Evolutionary conservation across 1,140 invertebrate species (phyloP), one percentile per base, ranked within the genome.

Genomic region (Drosophila burlai): DNA sequence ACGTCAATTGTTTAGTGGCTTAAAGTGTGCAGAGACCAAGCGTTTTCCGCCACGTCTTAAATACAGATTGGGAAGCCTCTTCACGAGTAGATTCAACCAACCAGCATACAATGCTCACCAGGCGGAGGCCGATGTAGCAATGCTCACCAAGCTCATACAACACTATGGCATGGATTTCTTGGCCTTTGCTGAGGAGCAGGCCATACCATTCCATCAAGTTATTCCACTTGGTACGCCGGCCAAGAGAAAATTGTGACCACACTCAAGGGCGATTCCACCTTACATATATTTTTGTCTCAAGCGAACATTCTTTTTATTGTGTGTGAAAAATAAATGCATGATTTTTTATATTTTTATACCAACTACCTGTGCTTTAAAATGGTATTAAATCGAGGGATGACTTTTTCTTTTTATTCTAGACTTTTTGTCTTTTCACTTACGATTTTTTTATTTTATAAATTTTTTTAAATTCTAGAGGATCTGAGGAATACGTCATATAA

Each of bases 61-160:
- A 69, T 95, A 93, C 83, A 94, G 93, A 80, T 91, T 96, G 36
- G 42, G 40, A 13, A 93, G 92, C 76, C 69, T 96, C n/a, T 95
- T 94, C 82, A 84, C 94, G 58, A 93, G 94, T 46, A 81, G 95
- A 13, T 93, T 95, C 18, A 92, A 93, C 10, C 92, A 85, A 42
- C 72, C 92, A 21, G 81, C 94, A 2, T 29, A 67, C 2, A 85
- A 93, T 60, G 84, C 93, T 6, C 95, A 96, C 89, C 90, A 90
- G 38, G 95, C 96, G 24, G 95, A 96, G 83, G 93, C 91, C 61
- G 96, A 96, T 91, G 95, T 95, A 18, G 69, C 93, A 11, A 94
- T 94, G 87, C 91, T 95, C 7, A 92, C 95, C 21, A 91, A 94
- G 46, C 95, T 95, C 76, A 94, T 94, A 3, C 91, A 93, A 47